phyloP scores from a whole-genome alignment of 2,888 invertebrate genomes.

The Hydroisotoma schaefferi region DNA sequence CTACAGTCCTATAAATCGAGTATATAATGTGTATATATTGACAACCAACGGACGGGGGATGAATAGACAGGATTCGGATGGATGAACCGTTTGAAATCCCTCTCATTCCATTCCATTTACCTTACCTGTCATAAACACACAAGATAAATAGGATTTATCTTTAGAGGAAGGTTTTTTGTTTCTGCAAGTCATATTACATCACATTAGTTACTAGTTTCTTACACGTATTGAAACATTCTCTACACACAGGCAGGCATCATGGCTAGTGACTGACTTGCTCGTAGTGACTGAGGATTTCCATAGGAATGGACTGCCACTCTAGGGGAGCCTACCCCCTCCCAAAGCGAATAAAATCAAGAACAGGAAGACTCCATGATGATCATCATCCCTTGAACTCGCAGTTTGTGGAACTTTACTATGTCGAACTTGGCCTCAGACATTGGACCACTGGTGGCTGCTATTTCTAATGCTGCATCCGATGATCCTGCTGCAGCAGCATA shows the following conservation, averaged over 20 bases:
- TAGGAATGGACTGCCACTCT: constrained; percentile 44
- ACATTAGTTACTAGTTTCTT: too few species aligned
- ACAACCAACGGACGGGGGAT: background rate
- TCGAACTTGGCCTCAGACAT: background rate
- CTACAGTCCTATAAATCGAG: too few species aligned
- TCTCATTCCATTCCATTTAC: constrained; percentile 36
- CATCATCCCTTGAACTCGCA: too few species aligned
- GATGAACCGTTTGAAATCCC: constrained; percentile 21
- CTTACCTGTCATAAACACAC: constrained; percentile 43
- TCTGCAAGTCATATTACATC: constrained; percentile 48
- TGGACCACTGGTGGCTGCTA: background rate
- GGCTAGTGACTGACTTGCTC: background rate
- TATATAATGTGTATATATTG: too few species aligned
- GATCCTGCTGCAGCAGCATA: background rate
- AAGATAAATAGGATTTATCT: constrained; percentile 43
- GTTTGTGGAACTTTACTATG: too few species aligned
- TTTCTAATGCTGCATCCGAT: background rate
- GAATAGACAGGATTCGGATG: constrained; percentile 7
- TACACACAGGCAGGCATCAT: background rate
- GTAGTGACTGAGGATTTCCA: constrained; percentile 39
- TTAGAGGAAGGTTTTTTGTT: constrained; percentile 42
- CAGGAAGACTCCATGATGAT: too few species aligned
- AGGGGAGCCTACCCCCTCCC: constrained; percentile 47
- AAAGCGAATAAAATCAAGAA: constrained; percentile 50
- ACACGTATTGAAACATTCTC: too few species aligned